These are phyloP conservation scores for Anas georgica DNA, from an alignment of 2,797 vertebrate genomes.

Conservation along the genomic window DNA sequence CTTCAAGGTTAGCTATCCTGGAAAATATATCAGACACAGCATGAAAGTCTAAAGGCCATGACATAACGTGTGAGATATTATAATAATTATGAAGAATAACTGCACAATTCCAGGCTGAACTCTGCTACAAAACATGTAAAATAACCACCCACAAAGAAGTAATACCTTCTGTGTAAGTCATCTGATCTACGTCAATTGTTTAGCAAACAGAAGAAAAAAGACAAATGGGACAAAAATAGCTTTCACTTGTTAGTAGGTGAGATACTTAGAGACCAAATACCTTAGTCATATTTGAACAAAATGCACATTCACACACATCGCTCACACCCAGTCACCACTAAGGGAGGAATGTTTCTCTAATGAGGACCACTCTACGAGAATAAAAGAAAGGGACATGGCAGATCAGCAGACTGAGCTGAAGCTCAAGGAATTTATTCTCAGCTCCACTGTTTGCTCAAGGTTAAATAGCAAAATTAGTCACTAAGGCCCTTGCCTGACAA, in stretches of 20 bases:
- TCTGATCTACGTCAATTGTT: not conserved
- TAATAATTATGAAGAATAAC: not conserved
- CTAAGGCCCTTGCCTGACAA: not conserved
- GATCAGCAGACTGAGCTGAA: not conserved
- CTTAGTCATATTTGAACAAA: not conserved
- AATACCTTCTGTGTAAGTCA: not conserved
- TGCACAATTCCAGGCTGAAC: not conserved
- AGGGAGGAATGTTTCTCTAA: not conserved
- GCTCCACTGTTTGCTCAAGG: constrained; percentile 21
- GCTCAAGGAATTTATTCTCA: constrained; percentile 4
- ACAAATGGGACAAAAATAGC: not conserved
- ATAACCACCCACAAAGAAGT: not conserved
- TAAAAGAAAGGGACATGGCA: not conserved
- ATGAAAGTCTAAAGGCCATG: not conserved
- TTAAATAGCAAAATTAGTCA: constrained; percentile 48
- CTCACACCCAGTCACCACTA: rapidly evolving
- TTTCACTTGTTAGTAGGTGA: not conserved
- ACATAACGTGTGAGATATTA: not conserved
- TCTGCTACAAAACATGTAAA: not conserved
- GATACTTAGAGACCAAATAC: rapidly evolving
- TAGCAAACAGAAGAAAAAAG: not conserved
- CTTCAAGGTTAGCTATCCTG: not conserved
- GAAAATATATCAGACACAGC: not conserved
- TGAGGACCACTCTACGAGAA: not conserved
- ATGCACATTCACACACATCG: not conserved